phyloP scores from a whole-genome alignment of 2,888 invertebrate genomes.

The Lordiphosa fenestrarum region DNA sequence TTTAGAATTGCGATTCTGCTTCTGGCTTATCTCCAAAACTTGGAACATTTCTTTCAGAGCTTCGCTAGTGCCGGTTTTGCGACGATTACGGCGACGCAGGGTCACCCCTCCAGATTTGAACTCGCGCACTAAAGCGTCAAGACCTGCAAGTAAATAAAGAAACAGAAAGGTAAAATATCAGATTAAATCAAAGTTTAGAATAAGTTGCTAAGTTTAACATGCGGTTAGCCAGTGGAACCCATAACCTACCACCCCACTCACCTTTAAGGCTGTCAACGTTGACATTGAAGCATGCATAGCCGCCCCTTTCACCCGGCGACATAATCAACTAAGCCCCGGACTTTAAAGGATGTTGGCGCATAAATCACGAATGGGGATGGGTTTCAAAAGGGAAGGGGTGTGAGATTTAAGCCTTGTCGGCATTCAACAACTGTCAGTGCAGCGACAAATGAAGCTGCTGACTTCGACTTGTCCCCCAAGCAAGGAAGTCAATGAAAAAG shows the following conservation, averaged over 20 bases:
- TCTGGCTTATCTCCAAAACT: constrained; percentile 79
- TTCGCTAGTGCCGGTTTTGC: constrained; percentile 78
- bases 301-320: constrained; percentile 1
- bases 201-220: constrained; percentile 37
- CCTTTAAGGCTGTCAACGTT: constrained; percentile 33
- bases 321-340: constrained; percentile 31
- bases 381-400: constrained; percentile 9
- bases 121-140: constrained; percentile 80
- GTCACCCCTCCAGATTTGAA: constrained; percentile 79
- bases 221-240: constrained; percentile 49
- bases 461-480: constrained; percentile 53
- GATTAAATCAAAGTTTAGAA: constrained; percentile 11
- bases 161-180: neutral
- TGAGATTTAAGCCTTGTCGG: constrained; percentile 32
- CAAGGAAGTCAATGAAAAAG: constrained; percentile 50
- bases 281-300: neutral
- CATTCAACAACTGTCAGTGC: constrained; percentile 59
- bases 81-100: constrained; percentile 78
- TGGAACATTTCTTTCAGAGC: constrained; percentile 80
- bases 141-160: constrained; percentile 64
- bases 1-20: constrained; percentile 79
- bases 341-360: constrained; percentile 48
- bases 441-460: constrained; percentile 62
- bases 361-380: constrained; percentile 50
- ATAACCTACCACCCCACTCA: constrained; percentile 23